Evolutionary conservation across 2,113 vertebrate genomes (phyloP).

Genomic region (Phoenicopterus ruber): DNA sequence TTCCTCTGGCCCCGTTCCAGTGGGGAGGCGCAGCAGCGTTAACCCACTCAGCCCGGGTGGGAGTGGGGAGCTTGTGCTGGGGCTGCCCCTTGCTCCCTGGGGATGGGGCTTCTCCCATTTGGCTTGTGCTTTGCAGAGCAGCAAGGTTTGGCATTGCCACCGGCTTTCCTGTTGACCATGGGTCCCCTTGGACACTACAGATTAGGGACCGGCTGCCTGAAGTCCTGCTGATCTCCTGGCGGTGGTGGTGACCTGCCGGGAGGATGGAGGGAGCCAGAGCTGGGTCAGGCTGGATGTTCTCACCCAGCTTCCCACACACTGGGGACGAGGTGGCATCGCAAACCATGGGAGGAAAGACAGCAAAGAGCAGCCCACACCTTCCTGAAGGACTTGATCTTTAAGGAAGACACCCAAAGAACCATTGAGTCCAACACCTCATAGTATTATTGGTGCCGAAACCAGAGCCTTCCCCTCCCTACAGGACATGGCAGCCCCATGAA

Average conservation of each 20-base stretch:
- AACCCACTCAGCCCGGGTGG: background rate
- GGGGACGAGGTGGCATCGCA: background rate
- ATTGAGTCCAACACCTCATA: background rate
- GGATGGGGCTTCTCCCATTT: background rate
- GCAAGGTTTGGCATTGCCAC: background rate
- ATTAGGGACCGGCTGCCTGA: accelerated
- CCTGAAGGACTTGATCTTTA: background rate
- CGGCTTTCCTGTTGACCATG: accelerated
- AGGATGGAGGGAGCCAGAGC: background rate
- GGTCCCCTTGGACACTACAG: background rate
- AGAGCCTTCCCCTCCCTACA: background rate
- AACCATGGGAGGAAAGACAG: background rate
- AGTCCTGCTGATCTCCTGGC: background rate
- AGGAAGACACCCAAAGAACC: background rate
- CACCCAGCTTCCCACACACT: background rate
- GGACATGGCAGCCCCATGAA: background rate
- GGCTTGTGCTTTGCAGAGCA: background rate
- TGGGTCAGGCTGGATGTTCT: background rate
- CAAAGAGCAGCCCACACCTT: background rate
- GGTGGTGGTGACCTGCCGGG: background rate
- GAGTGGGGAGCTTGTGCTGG: accelerated
- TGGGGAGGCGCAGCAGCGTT: background rate
- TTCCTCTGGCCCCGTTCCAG: conserved; percentile 41
- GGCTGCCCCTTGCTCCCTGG: background rate
- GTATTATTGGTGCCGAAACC: background rate